Evolutionary conservation across 2,888 invertebrate species (phyloP), one percentile per base, ranked within the genome.

Genomic region (Torymus auratus): DNA sequence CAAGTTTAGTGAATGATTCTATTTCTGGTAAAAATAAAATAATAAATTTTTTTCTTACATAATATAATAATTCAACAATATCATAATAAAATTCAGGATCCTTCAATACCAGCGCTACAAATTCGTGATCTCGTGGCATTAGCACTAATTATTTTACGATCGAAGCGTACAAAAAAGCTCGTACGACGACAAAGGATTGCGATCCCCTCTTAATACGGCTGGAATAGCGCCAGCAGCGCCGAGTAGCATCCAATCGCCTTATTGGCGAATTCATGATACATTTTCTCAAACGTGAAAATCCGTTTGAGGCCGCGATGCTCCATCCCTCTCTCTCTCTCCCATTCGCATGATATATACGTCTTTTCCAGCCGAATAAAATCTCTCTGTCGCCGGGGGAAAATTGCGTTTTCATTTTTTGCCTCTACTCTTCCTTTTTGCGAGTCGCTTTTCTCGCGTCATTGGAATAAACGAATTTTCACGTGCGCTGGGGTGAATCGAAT

Each of bases 251-350:
- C 70, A 70, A 70, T 70, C 50, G 70, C 60, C 58, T 70, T 60
- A 60, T 70, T 58, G 70, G 41, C 17, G 23, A 60, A 72, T 61
- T 72, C 53, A 61, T 53, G 61, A 60, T 60, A 60, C 50, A 60
- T 15, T 60, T 50, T 50, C 70, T 55, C 55, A 55, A 68, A 68
- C 53, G 68, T 14, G 55, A 55, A 68, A 68, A 68, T 68, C 55
- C 68, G 20, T 68, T 68, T 55, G 68, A 68, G 20, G 4, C 20
- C n/a, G n/a, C 17, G 41, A 41, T 10, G 41, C 7, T 41, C 41
- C 7, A 5, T 15, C 15, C n/a, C 15, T 60, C n/a, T 60, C n/a
- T 60, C n/a, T 41, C 50, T 64, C 41, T 41, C n/a, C 10, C 50
- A 23, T 28, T 23, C 64, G n/a, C 65, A 23, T 14, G 13, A 14